These are phyloP conservation scores for Pomatorhinus ruficollis DNA, from an alignment of 2,113 vertebrate species.

Conservation along the genomic window DNA sequence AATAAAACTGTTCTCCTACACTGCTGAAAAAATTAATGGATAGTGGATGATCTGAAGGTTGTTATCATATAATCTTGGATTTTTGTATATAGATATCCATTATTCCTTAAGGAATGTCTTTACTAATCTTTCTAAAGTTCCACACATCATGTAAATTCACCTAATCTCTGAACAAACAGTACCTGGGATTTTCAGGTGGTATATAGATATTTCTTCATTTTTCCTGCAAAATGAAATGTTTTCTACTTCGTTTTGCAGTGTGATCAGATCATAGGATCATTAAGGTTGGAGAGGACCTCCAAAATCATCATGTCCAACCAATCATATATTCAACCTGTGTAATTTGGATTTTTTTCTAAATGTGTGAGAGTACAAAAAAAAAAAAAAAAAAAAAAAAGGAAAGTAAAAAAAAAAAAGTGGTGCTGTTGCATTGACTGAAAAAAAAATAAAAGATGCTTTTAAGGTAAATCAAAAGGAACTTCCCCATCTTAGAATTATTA, in stretches of 20 bases:
- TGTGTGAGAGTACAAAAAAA: background rate
- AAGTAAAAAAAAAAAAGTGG: background rate
- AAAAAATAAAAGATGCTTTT: background rate
- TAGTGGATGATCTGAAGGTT: background rate
- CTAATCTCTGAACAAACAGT: background rate
- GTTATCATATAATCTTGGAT: background rate
- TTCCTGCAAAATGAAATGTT: background rate
- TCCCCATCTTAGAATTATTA: background rate
- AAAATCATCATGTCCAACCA: background rate
- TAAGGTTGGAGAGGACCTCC: background rate
- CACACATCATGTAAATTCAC: rapidly evolving
- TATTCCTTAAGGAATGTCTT: background rate
- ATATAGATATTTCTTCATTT: background rate
- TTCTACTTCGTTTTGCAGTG: background rate
- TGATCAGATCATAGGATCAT: background rate
- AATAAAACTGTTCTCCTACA: background rate
- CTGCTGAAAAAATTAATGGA: background rate
- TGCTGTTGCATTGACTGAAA: background rate
- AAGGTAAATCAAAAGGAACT: background rate
- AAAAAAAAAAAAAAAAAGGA: too few species aligned
- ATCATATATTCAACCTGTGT: background rate
- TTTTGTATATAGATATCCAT: too few species aligned
- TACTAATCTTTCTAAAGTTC: background rate
- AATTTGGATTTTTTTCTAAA: background rate
- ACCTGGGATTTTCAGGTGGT: background rate